Conservation (phyloP, 2,797 vertebrate genomes). For the Podarcis siculus region DNA sequence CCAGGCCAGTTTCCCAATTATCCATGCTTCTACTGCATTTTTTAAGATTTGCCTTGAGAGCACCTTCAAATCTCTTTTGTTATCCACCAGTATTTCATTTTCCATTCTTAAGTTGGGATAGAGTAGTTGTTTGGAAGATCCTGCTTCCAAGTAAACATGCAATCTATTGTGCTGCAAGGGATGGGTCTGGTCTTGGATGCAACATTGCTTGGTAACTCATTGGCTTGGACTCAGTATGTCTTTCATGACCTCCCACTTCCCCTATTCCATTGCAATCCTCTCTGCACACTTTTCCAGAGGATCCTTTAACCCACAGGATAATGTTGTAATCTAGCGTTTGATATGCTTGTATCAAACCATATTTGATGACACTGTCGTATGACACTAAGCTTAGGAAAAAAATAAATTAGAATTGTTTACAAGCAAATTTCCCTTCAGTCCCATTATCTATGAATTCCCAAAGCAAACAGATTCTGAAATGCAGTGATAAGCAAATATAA, state of each 20-base stretch:
- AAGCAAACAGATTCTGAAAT: slow-evolving; percentile 45
- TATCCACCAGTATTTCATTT: too few species aligned
- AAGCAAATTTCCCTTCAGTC: not conserved
- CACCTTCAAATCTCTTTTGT: too few species aligned
- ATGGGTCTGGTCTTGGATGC: not conserved
- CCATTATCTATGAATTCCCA: not conserved
- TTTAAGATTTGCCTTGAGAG: too few species aligned
- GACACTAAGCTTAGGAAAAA: not conserved
- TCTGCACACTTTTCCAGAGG: not conserved
- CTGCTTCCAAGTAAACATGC: not conserved
- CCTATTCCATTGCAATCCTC: too few species aligned
- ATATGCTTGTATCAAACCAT: not conserved
- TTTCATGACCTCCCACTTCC: too few species aligned
- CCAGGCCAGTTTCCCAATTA: too few species aligned
- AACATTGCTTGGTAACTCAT: too few species aligned
- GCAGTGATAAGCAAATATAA: slow-evolving; percentile 48
- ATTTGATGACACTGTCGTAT: not conserved
- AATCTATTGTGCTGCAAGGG: not conserved
- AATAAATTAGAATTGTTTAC: not conserved
- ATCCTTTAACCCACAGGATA: not conserved
- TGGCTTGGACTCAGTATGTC: too few species aligned
- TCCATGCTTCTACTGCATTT: too few species aligned
- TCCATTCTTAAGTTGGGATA: too few species aligned
- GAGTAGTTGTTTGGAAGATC: not conserved
- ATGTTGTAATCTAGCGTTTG: not conserved